phyloP scores from a whole-genome alignment of 2,797 vertebrate species.

The Numenius phaeopus region DNA sequence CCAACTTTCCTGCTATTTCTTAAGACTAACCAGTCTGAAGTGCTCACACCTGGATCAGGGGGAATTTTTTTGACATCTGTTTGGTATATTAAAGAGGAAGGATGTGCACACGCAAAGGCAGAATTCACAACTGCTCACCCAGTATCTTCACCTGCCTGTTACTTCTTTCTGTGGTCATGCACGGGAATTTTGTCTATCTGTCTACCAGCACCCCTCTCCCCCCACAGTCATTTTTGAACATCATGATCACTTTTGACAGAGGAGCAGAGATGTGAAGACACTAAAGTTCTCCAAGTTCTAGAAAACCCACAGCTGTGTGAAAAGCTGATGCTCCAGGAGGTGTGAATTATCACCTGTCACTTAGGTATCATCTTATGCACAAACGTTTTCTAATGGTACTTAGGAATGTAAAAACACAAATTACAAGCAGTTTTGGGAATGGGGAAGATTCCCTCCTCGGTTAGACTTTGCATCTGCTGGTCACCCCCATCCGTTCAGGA shows the following conservation, averaged over 20 bases:
- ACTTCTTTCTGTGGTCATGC: neutral
- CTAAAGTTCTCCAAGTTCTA: neutral
- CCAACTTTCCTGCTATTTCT: neutral
- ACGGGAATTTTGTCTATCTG: neutral
- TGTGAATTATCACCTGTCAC: neutral
- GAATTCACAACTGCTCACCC: neutral
- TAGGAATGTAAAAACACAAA: neutral
- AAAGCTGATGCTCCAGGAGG: neutral
- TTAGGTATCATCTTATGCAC: neutral
- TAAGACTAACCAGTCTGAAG: neutral
- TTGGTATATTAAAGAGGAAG: neutral
- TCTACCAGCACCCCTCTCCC: neutral
- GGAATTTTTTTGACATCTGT: neutral
- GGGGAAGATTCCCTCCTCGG: neutral
- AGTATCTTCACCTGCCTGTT: neutral
- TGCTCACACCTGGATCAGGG: rapidly evolving
- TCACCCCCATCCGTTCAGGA: neutral
- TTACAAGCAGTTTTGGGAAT: neutral
- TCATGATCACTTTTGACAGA: neutral
- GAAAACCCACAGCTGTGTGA: neutral
- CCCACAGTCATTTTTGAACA: neutral
- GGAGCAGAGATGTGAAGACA: neutral
- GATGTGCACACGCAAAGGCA: neutral
- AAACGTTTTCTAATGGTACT: neutral
- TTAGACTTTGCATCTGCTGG: neutral